Percentiles rank a stretch among this genome's conserved stretches.
These are phyloP conservation scores for Tetragnatha montana DNA, from an alignment of 2,888 invertebrate genomes.

Conservation along the genomic window DNA sequence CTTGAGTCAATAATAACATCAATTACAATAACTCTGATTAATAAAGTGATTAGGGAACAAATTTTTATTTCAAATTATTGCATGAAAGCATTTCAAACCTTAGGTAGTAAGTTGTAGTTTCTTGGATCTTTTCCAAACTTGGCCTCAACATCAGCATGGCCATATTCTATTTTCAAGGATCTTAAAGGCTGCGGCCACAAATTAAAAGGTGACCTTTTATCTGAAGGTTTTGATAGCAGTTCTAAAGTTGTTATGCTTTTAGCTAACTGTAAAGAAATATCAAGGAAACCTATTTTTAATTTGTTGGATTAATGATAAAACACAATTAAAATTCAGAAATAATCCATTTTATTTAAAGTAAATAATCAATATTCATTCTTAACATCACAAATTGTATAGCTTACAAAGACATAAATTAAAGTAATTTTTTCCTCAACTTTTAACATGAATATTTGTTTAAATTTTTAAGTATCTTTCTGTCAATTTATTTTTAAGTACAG, in stretches of 20 bases:
- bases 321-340: background rate
- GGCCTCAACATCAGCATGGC: constrained; percentile 95
- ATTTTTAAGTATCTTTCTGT: too few species aligned
- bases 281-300: constrained; percentile 30
- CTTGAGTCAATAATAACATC: too few species aligned
- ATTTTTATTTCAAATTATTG: background rate
- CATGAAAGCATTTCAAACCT: constrained; percentile 78
- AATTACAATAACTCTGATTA: too few species aligned
- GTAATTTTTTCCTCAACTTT: too few species aligned
- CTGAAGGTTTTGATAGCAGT: constrained; percentile 94
- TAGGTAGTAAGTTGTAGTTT: constrained; percentile 93
- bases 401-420: too few species aligned
- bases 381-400: too few species aligned
- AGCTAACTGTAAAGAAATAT: constrained; percentile 83
- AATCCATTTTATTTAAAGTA: constrained; percentile 21
- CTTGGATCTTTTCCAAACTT: constrained; percentile 94
- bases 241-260: constrained; percentile 95
- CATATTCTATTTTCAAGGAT: constrained; percentile 97
- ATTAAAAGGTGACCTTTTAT: constrained; percentile 87
- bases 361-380: background rate
- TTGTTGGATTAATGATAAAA: background rate
- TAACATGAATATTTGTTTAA: too few species aligned
- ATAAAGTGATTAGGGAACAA: too few species aligned
- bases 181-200: constrained; percentile 99
- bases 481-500: too few species aligned